These are phyloP conservation scores for Lepidocyrtoides sp. DNA, from an alignment of 2,888 invertebrate genomes.

Conservation along the genomic window DNA sequence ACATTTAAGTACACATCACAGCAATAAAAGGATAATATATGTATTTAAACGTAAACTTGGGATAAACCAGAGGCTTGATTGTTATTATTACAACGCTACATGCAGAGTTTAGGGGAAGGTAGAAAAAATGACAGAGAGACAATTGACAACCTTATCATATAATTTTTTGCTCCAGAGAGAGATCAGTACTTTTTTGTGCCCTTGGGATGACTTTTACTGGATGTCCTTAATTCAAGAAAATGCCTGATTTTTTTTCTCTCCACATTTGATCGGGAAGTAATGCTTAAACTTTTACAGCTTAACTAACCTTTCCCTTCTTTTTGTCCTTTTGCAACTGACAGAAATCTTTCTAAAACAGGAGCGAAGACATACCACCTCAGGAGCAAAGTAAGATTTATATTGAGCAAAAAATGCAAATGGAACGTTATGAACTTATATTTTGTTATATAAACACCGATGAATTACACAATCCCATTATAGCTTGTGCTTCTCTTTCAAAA, in stretches of 20 bases:
- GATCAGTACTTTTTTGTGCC: conserved; percentile 15
- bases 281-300: conserved; percentile 60
- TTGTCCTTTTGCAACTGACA: background rate
- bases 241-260: background rate
- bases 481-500: background rate
- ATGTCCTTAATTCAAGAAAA: conserved; percentile 47
- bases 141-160: conserved; percentile 61
- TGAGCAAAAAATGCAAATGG: conserved; percentile 66
- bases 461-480: background rate
- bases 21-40: background rate
- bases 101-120: background rate
- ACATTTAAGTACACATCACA: background rate
- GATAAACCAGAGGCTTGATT: too few species aligned
- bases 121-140: conserved; percentile 39
- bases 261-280: background rate
- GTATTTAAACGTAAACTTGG: background rate
- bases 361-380: conserved; percentile 52
- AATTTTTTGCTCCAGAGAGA: conserved; percentile 49
- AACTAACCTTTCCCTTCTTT: conserved; percentile 71
- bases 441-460: background rate
- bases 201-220: background rate
- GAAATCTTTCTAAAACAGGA: conserved; percentile 15
- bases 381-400: conserved; percentile 54
- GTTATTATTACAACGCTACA: too few species aligned
- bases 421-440: background rate